Evolutionary conservation across 2,888 invertebrate species (phyloP).

Genomic region (Odontocolon sp.): DNA sequence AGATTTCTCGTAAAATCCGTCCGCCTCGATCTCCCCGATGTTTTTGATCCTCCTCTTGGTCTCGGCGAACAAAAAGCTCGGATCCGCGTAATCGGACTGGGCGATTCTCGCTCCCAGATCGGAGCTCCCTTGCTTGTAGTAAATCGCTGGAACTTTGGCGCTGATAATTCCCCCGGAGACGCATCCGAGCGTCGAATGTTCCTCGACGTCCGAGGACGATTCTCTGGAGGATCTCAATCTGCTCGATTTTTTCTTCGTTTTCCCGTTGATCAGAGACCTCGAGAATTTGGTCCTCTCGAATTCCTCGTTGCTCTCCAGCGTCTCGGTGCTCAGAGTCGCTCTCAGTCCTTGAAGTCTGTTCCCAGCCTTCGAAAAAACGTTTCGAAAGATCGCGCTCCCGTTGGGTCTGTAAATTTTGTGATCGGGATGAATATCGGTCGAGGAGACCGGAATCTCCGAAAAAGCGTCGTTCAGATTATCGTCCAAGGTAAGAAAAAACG

Average conservation of each 20-base stretch:
- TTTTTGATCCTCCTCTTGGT: slow-evolving; percentile 50
- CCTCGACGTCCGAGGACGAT: slow-evolving; percentile 72
- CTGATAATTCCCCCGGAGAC: slow-evolving; percentile 58
- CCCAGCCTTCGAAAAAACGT: slow-evolving; percentile 78
- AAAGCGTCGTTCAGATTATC: slow-evolving; percentile 80
- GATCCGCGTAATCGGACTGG: slow-evolving; percentile 92
- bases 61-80: slow-evolving; percentile 85
- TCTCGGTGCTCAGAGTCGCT: slow-evolving; percentile 79
- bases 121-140: slow-evolving; percentile 90
- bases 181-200: slow-evolving; percentile 64
- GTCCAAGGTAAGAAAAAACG: slow-evolving; percentile 83
- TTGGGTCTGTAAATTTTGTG: slow-evolving; percentile 89
- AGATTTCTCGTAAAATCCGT: slow-evolving; percentile 89
- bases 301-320: slow-evolving; percentile 77
- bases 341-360: slow-evolving; percentile 76
- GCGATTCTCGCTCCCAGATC: slow-evolving; percentile 94
- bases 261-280: slow-evolving; percentile 66
- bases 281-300: slow-evolving; percentile 70
- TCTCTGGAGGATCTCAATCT: slow-evolving; percentile 71
- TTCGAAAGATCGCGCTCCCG: slow-evolving; percentile 75
- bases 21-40: slow-evolving; percentile 81
- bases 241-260: slow-evolving; percentile 69
- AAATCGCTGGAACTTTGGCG: slow-evolving; percentile 68
- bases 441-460: slow-evolving; percentile 78
- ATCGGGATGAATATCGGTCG: slow-evolving; percentile 86